These are phyloP conservation scores for Lysiphlebus fabarum DNA, from an alignment of 1,140 invertebrate species.

Conservation along the genomic window DNA sequence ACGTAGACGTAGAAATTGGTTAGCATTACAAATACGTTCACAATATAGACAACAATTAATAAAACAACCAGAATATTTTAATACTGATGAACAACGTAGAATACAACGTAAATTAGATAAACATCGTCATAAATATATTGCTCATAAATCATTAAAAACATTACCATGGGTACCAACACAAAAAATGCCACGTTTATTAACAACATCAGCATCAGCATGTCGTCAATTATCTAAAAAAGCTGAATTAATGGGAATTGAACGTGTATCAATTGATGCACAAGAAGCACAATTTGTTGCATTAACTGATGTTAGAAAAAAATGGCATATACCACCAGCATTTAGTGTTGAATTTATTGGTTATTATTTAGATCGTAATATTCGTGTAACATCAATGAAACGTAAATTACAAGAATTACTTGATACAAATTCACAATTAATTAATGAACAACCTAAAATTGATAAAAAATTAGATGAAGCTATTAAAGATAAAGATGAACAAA, in stretches of 20 bases:
- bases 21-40: slow-evolving; percentile 81
- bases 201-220: slow-evolving; percentile 86
- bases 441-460: slow-evolving; percentile 71
- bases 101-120: slow-evolving; percentile 76
- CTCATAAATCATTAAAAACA: slow-evolving; percentile 70
- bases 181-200: slow-evolving; percentile 87
- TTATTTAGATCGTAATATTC: slow-evolving; percentile 80
- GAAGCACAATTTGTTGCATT: slow-evolving; percentile 76
- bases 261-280: slow-evolving; percentile 71
- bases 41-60: slow-evolving; percentile 63
- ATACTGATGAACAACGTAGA: slow-evolving; percentile 66
- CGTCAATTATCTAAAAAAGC: slow-evolving; percentile 81
- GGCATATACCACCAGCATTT: slow-evolving; percentile 88
- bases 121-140: slow-evolving; percentile 71
- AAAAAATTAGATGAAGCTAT: slow-evolving; percentile 74
- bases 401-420: slow-evolving; percentile 72
- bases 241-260: slow-evolving; percentile 85
- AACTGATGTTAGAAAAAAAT: slow-evolving; percentile 84
- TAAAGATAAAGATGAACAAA: slow-evolving; percentile 52
- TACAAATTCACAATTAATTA: slow-evolving; percentile 69
- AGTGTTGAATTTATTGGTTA: slow-evolving; percentile 90
- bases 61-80: slow-evolving; percentile 55
- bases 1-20: slow-evolving; percentile 81
- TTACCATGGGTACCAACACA: slow-evolving; percentile 90
- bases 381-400: slow-evolving; percentile 74